Evolutionary conservation across 92 coral and sea anemone species (phyloP), one percentile per base, ranked within the genome.

Genomic region (Phenganax stokvisi): DNA sequence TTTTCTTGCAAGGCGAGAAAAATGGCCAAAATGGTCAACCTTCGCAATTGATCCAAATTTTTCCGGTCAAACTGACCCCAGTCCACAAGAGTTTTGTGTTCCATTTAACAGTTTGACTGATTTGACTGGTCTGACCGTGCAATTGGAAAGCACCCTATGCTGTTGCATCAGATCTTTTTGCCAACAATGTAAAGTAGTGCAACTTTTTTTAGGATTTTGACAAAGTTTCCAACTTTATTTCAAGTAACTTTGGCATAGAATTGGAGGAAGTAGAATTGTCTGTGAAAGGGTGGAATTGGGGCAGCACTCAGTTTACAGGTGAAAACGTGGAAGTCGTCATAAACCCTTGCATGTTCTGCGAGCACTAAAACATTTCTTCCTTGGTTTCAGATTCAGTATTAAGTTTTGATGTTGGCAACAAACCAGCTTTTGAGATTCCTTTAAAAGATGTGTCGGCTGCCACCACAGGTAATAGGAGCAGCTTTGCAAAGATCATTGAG

Each of bases 201-300:
- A 20, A 20, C 25, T 20, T 51, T 37, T 56, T 83, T 56, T 56
- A 93, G 99, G 97, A 96, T 82, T 92, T 82, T 86, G 91, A 86
- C 56, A 87, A 90, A 58, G 81, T 96, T 56, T 90, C 99, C 27
- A 86, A 83, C 59, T 96, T 96, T 80, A 70, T 96, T 13, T 85
- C 90, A 55, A 89, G 88, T 79, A 83, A 87, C 82, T 96, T 92
- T 75, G 54, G 80, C 54, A 83, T 86, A 65, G 88, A 96, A 56
- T 74, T 96, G 29, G 90, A 96, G 77, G 97, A 96, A 75, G 80
- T 91, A n/a, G 99, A 96, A 83, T 84, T 96, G 6, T 96, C 97
- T 9, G 97, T 96, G 0, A 96, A 92, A 87, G 99, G 99, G 16
- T 96, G 99, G 99, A 96, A 96, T 86, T 96, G 99, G 99, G 99